A percentile compares a stretch with the other conserved stretches of the same genome.
Evolutionary conservation across 2,888 invertebrate species (phyloP).

Genomic region (Toxonevra muliebris): DNA sequence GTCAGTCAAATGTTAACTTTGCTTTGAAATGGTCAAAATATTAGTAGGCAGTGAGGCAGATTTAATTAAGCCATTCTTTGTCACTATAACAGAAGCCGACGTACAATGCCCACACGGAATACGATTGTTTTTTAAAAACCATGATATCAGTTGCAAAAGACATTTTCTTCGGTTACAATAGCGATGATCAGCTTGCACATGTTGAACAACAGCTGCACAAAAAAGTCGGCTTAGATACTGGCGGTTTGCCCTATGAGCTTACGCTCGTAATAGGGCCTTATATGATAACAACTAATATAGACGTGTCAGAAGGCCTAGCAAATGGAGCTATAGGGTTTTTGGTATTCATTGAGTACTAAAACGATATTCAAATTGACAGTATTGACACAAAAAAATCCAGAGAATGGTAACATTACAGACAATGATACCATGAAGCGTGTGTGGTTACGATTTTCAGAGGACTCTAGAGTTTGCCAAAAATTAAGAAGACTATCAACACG

Average conservation of each 20-base stretch:
- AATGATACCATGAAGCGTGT: too few relatives aligned
- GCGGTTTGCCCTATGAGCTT: conserved; percentile 7
- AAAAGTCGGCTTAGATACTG: conserved; percentile 2
- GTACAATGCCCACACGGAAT: not conserved
- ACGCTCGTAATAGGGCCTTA: not conserved
- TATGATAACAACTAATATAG: conserved; percentile 9
- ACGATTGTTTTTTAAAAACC: conserved; percentile 1
- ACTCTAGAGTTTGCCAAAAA: too few relatives aligned
- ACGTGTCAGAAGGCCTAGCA: not conserved
- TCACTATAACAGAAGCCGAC: not conserved
- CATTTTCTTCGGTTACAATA: not conserved
- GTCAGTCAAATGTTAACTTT: too few relatives aligned
- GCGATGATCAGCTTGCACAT: not conserved
- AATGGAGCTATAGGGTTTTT: not conserved
- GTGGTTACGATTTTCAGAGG: too few relatives aligned
- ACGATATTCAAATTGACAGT: too few relatives aligned
- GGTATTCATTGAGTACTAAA: not conserved
- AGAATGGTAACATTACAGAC: too few relatives aligned
- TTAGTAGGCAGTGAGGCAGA: too few relatives aligned
- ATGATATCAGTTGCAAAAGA: not conserved
- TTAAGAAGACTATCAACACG: too few relatives aligned
- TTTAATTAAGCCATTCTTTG: too few relatives aligned
- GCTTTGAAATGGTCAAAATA: too few relatives aligned
- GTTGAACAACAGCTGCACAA: not conserved
- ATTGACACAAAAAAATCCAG: too few relatives aligned